Evolutionary conservation across 64 coral and sea anemone genomes (phyloP), one percentile per base, ranked within the genome.

Genomic region (Montipora capricornis): DNA sequence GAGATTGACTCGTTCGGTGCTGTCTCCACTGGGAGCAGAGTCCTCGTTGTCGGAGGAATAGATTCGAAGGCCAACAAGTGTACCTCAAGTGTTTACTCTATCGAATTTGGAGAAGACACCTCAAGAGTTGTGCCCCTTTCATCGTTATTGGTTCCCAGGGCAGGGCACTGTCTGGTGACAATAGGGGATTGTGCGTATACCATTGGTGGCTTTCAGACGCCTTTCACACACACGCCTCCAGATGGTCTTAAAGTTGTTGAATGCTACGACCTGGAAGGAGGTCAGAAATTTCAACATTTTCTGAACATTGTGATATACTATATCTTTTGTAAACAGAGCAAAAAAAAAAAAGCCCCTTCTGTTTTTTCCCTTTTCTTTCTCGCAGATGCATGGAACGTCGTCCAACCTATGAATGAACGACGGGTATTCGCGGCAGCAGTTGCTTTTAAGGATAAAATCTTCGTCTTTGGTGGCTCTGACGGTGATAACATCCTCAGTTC

Each of bases 391-490:
- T 93, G 91, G 91, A 88, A 14, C 50, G 67, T 8, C 26, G 75
- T 80, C 19, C 44, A 84, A 68, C 91, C 91, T 24, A 93, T 88
- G 91, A 93, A 68, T n/a, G 82, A 87, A 80, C 20, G 16, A 55
- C 75, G 91, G 24, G 47, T 66, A 20, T 49, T 73, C 49, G 83
- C 91, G 11, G 74, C 83, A 20, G 74, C 91, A 6, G 75, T 80
- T 14, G 14, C 74, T 29, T 79, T 86, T 0, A 74, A 93, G 47
- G 84, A 77, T 22, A 70, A 93, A 45, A 59, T 93, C 82, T 80
- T 70, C 20, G 20, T 87, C 55, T 62, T 87, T 76, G 91, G 91
- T 6, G 91, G 91, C 49, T 93, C 75, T 77, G 82, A 93, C 49
- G 83, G 91, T 4, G 12, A 66, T 6, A 86, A 55, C 22, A 75